Evolutionary conservation across 2,888 invertebrate genomes (phyloP).

Genomic region (Thyatira batis): DNA sequence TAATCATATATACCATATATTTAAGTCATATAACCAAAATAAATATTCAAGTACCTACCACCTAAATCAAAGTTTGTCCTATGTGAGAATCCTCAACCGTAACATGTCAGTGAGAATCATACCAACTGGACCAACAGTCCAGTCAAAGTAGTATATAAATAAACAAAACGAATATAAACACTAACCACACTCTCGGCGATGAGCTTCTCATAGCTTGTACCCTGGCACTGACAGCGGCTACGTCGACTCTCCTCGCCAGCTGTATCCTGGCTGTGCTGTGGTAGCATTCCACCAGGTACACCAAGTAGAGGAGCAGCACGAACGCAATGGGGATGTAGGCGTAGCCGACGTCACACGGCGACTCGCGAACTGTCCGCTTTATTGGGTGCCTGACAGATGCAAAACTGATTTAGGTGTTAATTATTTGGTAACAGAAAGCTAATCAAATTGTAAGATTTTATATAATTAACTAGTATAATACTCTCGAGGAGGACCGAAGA

Average conservation of each 20-base stretch:
- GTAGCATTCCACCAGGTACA: constrained; percentile 93
- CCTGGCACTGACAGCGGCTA: constrained; percentile 85
- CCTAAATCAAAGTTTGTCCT: no score
- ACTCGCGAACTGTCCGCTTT: constrained; percentile 84
- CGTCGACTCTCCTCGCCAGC: constrained; percentile 84
- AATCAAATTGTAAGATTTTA: neutral
- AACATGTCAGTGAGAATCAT: no score
- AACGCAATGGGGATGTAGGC: constrained; percentile 92
- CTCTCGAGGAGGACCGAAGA: no score
- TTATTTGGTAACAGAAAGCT: neutral
- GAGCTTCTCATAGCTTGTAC: constrained; percentile 86
- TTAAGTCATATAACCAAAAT: no score
- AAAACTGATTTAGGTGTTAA: constrained; percentile 50
- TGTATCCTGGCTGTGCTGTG: constrained; percentile 89
- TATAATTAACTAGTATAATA: neutral
- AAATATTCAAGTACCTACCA: no score
- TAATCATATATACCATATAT: no score
- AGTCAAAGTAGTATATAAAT: no score
- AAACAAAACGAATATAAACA: constrained; percentile 3
- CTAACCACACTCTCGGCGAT: constrained; percentile 89
- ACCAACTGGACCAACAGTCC: no score
- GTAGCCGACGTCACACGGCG: constrained; percentile 91
- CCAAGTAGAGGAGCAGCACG: constrained; percentile 89
- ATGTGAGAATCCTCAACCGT: no score
- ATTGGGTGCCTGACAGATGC: constrained; percentile 81